Base-by-base conservation (phyloP, 2,888 invertebrate species). In the Ligdia adustata region DNA sequence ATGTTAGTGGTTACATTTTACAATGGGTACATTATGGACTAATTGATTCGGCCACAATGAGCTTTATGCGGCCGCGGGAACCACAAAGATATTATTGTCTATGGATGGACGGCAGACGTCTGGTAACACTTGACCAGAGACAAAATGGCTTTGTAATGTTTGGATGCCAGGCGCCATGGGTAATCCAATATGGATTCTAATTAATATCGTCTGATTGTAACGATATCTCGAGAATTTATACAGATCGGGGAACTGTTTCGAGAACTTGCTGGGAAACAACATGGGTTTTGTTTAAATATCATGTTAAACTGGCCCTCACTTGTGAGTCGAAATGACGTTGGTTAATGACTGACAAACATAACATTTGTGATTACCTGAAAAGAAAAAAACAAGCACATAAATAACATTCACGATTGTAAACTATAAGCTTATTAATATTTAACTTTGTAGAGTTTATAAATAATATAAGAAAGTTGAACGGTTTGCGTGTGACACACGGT, bases 71-170 rank as follows among this genome's bases (percentile, higher is more conserved):
- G 72, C 67, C 69, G 65, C 75, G 76, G 68, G 72, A 66, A 65
- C 68, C 62, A 89, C 87, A 89, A 85, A 79, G 87, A 82, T 82
- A 76, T 78, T 78, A 85, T 88, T 89, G 88, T 89, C 86, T 88
- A 86, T 78, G 69, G 66, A 61, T n/a, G n/a, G n/a, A n/a, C 57
- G 49, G 69, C 87, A 85, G 87, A 87, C 86, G 89, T 86, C 88
- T 89, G 88, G 79, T 76, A 84, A 85, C 87, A 88, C 88, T 88
- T 82, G 87, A 86, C 78, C 81, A 82, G 78, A 88, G 88, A 89
- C 89, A 89, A 89, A 89, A 89, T 89, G 88, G 69, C 89, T 89
- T 89, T 89, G 88, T 89, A 76, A 75, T 75, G 74, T 75, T 72
- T 72, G 72, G 64, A 75, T 73, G 75, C 73, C 69, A 86, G 89